Conservation (phyloP, 2,888 invertebrate genomes). For the Dendrolimus houi region DNA sequence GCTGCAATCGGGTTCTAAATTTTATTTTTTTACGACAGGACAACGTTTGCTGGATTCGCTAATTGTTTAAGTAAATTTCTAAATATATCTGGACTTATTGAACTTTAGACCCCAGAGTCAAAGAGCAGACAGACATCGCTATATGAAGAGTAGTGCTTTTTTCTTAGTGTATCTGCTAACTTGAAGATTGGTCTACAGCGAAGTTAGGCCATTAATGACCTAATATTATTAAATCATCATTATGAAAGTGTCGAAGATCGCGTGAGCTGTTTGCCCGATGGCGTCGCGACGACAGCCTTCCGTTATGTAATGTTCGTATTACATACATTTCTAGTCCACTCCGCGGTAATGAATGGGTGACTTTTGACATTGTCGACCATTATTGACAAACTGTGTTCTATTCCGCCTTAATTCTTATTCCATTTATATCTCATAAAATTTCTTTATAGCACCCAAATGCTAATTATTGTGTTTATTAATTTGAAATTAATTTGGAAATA, state of each 20-base stretch:
- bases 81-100: no score
- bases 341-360: constrained; percentile 46
- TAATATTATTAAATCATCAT: neutral
- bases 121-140: no score
- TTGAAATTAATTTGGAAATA: neutral
- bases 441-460: constrained; percentile 3
- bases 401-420: constrained; percentile 34
- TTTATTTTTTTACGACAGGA: no score
- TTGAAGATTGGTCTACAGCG: no score
- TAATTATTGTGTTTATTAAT: constrained; percentile 13
- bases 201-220: no score
- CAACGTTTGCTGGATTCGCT: no score
- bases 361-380: constrained; percentile 59
- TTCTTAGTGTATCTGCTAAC: no score
- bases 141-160: no score
- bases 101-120: no score
- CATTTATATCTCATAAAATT: constrained; percentile 21
- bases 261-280: neutral
- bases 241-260: neutral
- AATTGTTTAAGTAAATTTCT: no score
- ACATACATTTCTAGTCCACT: constrained; percentile 16
- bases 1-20: no score
- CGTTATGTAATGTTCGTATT: constrained; percentile 11
- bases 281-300: constrained; percentile 10
- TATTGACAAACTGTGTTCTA: constrained; percentile 33